A percentile compares a stretch with the other conserved stretches of the same genome.
Evolutionary conservation across 1,140 invertebrate genomes (phyloP).

Genomic region (Sycophila sp.): DNA sequence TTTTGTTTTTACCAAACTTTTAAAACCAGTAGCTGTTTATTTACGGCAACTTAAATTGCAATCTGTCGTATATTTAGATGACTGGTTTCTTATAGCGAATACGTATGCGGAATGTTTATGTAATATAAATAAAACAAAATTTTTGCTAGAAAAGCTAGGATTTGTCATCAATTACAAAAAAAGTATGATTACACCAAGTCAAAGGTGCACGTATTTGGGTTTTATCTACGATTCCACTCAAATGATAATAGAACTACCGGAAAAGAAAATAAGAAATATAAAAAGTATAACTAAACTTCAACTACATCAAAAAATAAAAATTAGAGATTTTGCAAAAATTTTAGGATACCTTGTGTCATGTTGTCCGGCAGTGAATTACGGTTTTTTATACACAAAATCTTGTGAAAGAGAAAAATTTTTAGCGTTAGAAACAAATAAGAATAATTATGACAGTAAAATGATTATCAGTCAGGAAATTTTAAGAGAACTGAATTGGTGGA

Average conservation of each 20-base stretch:
- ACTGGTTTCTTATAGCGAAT: conserved; percentile 6
- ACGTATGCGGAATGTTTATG: conserved; percentile 3
- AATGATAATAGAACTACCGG: not conserved
- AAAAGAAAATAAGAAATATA: not conserved
- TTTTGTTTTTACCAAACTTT: conserved; percentile 30
- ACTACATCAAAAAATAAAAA: not conserved
- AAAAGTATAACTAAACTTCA: conserved; percentile 12
- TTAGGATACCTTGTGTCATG: conserved; percentile 22
- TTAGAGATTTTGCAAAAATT: conserved; percentile 10
- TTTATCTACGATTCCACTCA: conserved; percentile 16
- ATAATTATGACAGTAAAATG: conserved; percentile 6
- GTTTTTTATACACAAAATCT: conserved; percentile 4
- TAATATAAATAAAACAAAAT: conserved; percentile 30
- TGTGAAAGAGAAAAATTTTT: conserved; percentile 20
- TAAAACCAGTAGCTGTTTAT: conserved; percentile 21
- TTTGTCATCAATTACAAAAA: conserved; percentile 35
- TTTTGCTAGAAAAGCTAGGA: conserved; percentile 21
- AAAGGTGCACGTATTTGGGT: conserved; percentile 25
- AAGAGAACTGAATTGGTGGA: conserved; percentile 10
- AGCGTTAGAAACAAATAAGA: not conserved
- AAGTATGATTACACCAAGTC: conserved; percentile 6
- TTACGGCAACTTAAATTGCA: conserved; percentile 7
- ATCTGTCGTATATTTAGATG: conserved; percentile 31
- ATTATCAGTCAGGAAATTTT: not conserved
- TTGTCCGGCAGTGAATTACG: conserved; percentile 27